Evolutionary conservation across 2,888 invertebrate species (phyloP), one percentile per base, ranked within the genome.

Genomic region (Hofmannophila pseudospretella): DNA sequence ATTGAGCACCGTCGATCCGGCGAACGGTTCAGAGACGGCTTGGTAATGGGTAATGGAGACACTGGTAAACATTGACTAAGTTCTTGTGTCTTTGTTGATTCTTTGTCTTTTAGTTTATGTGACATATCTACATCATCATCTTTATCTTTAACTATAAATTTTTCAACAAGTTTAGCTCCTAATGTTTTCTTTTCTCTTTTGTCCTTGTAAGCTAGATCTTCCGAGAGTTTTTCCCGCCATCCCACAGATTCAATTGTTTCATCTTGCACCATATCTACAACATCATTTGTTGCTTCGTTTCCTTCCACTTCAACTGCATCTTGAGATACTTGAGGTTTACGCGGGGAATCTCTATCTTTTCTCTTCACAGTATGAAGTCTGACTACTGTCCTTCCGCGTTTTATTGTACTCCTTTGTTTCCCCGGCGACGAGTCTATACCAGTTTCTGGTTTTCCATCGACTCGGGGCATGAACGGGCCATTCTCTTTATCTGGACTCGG

Each of bases 161-260:
- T 94, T 69, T 95, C 94, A 11, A 93, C 89, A 36, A 95, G 77
- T 49, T 92, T 81, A 47, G 94, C 93, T 0, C 94, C 94, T 1
- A 93, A 88, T 0, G 91, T 88, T 63, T 92, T 93, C 58, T 90
- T 90, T 74, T 89, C 74, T 77, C 81, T 69, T 67, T 84, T 82
- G 22, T 79, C 77, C 58, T 82, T 73, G 58, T 81, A 76, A 37
- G 63, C 47, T 44, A 90, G 70, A 56, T 91, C 91, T 1, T 90
- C 88, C 0, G 89, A 89, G 36, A 92, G 81, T 49, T 89, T 90
- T 57, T 92, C 89, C 36, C 92, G 86, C 92, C 92, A 92, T 51
- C 67, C 59, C 11, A 58, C 39, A 11, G 40, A 35, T 45, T 63
- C 62, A 16, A 42, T 40, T 22, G 45, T 27, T 29, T 55, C 50